Conservation (phyloP, 1,140 invertebrate genomes). For the Macrobrachium nipponense region DNA sequence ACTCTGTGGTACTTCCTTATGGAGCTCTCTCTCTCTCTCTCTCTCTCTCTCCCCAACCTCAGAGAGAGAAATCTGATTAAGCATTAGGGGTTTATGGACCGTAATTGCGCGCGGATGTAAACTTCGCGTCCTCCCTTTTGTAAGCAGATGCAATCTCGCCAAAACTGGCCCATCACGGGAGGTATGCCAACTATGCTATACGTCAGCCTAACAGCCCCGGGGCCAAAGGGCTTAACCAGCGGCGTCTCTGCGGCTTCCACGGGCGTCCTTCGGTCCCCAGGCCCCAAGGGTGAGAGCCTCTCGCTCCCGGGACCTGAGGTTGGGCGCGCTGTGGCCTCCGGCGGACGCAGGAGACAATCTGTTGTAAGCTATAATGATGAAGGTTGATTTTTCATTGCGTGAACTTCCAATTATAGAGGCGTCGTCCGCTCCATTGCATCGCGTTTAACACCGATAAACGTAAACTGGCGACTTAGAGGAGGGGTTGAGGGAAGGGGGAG, state of each 20-base stretch:
- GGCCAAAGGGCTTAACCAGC: constrained; percentile 11
- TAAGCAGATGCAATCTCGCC: background rate
- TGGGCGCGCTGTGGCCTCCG: constrained; percentile 29
- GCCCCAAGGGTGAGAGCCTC: background rate
- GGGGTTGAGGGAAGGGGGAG: background rate
- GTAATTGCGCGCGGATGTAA: too few species aligned
- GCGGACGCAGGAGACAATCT: constrained; percentile 50
- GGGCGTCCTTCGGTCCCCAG: background rate
- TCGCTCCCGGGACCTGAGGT: background rate
- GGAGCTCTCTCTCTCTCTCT: background rate
- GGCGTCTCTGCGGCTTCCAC: background rate
- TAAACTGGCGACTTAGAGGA: constrained; percentile 9
- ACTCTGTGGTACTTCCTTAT: background rate
- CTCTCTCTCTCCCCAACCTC: background rate
- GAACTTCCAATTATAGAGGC: constrained; percentile 54
- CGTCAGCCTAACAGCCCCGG: constrained; percentile 55
- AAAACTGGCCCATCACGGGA: constrained; percentile 47
- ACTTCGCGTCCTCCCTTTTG: too few species aligned
- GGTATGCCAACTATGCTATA: constrained; percentile 58
- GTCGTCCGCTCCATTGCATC: constrained; percentile 55
- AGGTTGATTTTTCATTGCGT: constrained; percentile 59
- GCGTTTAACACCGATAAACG: constrained; percentile 59
- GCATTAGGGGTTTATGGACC: too few species aligned
- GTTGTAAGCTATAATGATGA: constrained; percentile 61
- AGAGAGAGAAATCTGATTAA: background rate